Conservation (phyloP, 2,888 invertebrate genomes). For the Listrodromus nycthemerus region DNA sequence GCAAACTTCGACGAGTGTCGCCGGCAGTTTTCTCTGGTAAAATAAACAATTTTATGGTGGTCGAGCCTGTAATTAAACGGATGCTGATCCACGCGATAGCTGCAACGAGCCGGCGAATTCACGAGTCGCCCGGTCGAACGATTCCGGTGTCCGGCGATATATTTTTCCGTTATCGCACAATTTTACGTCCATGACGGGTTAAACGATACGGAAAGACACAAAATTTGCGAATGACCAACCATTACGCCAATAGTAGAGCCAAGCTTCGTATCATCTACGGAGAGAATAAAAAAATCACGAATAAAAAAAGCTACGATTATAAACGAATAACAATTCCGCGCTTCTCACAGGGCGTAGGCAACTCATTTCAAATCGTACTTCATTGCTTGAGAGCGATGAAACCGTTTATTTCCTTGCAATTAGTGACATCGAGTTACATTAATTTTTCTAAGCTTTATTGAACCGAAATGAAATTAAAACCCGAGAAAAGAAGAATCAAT, state of each 20-base stretch:
- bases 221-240: not conserved
- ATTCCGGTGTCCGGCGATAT: not conserved
- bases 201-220: not conserved
- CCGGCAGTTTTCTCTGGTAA: conserved; percentile 1
- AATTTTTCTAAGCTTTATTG: not conserved
- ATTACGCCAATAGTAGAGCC: not conserved
- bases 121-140: conserved; percentile 15
- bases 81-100: conserved; percentile 7
- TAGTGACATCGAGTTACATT: not conserved
- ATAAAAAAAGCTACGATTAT: not conserved
- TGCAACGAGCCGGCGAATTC: conserved; percentile 8
- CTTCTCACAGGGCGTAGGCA: no score
- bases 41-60: conserved; percentile 28
- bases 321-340: no score
- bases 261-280: not conserved
- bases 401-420: not conserved
- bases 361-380: not conserved
- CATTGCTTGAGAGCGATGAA: not conserved
- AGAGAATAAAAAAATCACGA: not conserved
- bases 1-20: conserved; percentile 8
- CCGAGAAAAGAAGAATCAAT: not conserved
- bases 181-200: not conserved
- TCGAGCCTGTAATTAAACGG: conserved; percentile 29
- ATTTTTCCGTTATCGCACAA: conserved; percentile 8
- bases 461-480: not conserved